Base-by-base conservation (phyloP, 2,113 vertebrate species). In the Mormyrus iriodes region DNA sequence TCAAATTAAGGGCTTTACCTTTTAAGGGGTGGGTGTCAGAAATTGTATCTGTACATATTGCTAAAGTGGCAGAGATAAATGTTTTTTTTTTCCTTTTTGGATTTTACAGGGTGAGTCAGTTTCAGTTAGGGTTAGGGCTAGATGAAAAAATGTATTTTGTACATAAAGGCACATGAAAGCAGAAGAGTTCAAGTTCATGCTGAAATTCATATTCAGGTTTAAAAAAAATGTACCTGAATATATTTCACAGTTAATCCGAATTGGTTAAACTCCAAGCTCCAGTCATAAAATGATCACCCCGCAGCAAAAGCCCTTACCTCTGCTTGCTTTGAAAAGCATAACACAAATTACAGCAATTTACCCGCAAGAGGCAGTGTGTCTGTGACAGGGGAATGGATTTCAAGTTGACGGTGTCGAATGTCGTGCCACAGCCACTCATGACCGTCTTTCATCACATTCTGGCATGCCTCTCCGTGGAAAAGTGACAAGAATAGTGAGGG, bases 311-410 rank as follows among this genome's bases (percentile, higher is more conserved):
- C 52, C 86, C 42, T 69, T 27, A 76, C 69, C 48, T 89, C 87
- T 42, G 86, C 53, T 88, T 52, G 89, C 90, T 92, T 92, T 90
- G 90, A 91, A 90, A 92, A 89, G 88, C 65, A 88, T 86, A 90
- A 92, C 91, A 91, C 93, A 94, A 92, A 94, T 94, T 93, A 93
- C 90, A 92, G 92, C 92, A 94, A 94, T 94, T 93, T 92, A 92
- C 92, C 91, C 90, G n/a, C 86, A 85, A 89, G 91, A 90, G 91
- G 90, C 88, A 91, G 90, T 91, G 89, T 91, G 90, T 92, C 89
- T 92, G 90, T 94, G 93, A 93, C 92, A 93, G 90, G 53, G 87
- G 89, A 92, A 93, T 93, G 92, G 92, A 91, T 92, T 92, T 92
- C 83, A 88, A 92, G 92, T 91, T 93, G 92, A 93, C 87, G 88